Percentiles rank a stretch among this genome's conserved stretches.
Evolutionary conservation across 2,113 vertebrate genomes (phyloP).

Genomic region (Dasyprocta punctata): DNA sequence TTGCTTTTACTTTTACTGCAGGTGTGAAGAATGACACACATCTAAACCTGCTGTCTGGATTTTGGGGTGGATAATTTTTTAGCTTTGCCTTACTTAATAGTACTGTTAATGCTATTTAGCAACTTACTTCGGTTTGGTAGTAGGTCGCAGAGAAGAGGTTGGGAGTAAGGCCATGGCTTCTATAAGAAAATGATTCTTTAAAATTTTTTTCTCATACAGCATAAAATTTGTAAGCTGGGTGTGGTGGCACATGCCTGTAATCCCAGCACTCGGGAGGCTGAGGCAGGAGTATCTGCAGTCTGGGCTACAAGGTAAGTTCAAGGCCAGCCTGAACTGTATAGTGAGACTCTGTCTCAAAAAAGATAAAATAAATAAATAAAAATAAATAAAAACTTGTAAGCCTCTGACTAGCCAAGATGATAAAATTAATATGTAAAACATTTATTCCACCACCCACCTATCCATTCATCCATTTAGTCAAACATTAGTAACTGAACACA

Average conservation of each 20-base stretch:
- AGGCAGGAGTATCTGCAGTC: background rate
- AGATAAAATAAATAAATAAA: background rate
- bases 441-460: background rate
- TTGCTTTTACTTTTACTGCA: background rate
- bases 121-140: background rate
- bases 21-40: background rate
- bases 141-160: background rate
- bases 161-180: background rate
- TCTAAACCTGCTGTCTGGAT: background rate
- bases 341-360: background rate
- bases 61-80: background rate
- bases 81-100: background rate
- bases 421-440: conserved; percentile 22
- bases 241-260: background rate
- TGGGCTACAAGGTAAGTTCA: background rate
- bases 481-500: conserved; percentile 16
- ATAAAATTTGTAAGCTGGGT: background rate
- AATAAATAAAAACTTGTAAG: background rate
- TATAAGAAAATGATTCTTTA: conserved; percentile 17
- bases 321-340: background rate
- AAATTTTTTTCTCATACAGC: background rate
- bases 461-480: background rate
- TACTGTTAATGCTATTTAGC: background rate
- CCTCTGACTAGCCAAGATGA: background rate
- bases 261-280: background rate